Evolutionary conservation across 2,888 invertebrate genomes (phyloP).

Genomic region (Polyploca ridens): DNA sequence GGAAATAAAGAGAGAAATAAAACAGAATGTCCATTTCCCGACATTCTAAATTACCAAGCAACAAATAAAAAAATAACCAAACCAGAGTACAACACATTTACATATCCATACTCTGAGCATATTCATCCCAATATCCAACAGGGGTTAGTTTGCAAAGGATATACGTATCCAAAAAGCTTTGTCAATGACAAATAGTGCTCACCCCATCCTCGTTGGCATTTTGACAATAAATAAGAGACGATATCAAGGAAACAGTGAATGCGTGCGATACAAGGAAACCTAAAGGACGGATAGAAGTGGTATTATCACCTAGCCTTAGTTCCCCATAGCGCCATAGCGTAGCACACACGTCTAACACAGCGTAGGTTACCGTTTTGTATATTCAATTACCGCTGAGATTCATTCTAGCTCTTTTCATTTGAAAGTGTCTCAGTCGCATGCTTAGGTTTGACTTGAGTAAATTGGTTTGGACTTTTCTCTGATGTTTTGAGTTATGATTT

Average conservation of each 20-base stretch:
- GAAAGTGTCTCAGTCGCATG: too few species aligned
- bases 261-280: slow-evolving; percentile 19
- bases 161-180: slow-evolving; percentile 70
- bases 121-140: slow-evolving; percentile 55
- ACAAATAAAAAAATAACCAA: slow-evolving; percentile 16
- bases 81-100: slow-evolving; percentile 18
- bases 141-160: slow-evolving; percentile 53
- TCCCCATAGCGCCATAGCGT: too few species aligned
- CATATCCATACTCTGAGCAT: slow-evolving; percentile 27
- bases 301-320: background rate
- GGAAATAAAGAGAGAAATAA: background rate
- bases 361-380: too few species aligned
- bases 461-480: too few species aligned
- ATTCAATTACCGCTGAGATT: too few species aligned
- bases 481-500: too few species aligned
- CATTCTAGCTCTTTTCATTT: too few species aligned
- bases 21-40: background rate
- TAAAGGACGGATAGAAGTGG: background rate
- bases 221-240: slow-evolving; percentile 80
- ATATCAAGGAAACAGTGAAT: slow-evolving; percentile 71
- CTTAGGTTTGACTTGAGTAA: too few species aligned
- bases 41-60: background rate
- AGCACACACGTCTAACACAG: too few species aligned
- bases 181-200: slow-evolving; percentile 81
- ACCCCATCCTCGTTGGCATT: slow-evolving; percentile 73